Percentiles rank a stretch among this genome's conserved stretches.
phyloP scores from a whole-genome alignment of 2,888 invertebrate species.

The Ormia ochracea region DNA sequence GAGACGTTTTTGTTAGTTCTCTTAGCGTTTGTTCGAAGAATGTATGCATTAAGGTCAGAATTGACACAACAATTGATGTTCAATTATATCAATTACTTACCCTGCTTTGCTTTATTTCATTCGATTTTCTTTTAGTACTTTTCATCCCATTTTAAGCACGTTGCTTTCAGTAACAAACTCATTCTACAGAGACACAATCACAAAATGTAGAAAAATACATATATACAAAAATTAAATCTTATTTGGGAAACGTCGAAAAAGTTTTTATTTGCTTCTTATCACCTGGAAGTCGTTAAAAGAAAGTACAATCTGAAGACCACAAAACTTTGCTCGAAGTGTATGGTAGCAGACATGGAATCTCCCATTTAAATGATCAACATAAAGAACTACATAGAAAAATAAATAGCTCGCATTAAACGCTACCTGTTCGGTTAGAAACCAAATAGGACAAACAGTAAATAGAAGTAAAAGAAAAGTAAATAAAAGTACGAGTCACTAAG shows the following conservation, averaged over 20 bases:
- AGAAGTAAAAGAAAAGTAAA: not conserved
- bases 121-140: not conserved
- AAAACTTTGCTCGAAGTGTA: too few relatives aligned
- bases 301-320: slow-evolving; percentile 15
- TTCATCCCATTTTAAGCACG: not conserved
- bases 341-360: not conserved
- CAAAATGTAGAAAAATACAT: not conserved
- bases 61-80: slow-evolving; percentile 38
- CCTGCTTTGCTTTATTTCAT: not conserved
- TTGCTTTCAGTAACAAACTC: not conserved
- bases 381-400: not conserved
- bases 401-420: not conserved
- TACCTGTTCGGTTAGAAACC: not conserved
- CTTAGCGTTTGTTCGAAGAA: not conserved
- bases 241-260: slow-evolving; percentile 4
- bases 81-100: slow-evolving; percentile 31
- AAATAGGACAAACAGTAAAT: not conserved
- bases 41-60: not conserved
- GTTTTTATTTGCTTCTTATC: not conserved
- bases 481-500: not conserved
- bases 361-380: not conserved
- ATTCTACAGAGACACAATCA: not conserved
- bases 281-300: slow-evolving; percentile 22
- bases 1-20: not conserved
- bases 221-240: not conserved